These are phyloP conservation scores for Gambusia yucatana DNA, from an alignment of 2,797 vertebrate genomes.

Conservation along the genomic window DNA sequence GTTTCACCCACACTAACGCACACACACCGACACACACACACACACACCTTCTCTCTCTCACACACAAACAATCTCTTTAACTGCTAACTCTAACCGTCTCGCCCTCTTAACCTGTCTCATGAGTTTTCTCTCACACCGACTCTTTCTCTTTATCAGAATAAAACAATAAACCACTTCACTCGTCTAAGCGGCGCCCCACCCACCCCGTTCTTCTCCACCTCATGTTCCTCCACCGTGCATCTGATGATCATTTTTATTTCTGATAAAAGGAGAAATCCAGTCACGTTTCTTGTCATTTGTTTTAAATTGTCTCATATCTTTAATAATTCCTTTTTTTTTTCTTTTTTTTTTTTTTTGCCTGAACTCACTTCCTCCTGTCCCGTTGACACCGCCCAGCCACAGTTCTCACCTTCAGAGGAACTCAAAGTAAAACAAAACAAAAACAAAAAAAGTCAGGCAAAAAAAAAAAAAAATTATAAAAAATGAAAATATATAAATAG, in stretches of 20 bases:
- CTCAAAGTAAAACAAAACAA: slow-evolving; percentile 33
- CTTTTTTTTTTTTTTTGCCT: slow-evolving; percentile 49
- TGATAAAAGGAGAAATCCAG: slow-evolving; percentile 87
- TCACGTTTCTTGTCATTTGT: slow-evolving; percentile 87
- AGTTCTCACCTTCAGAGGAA: slow-evolving; percentile 67
- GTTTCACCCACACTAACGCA: slow-evolving; percentile 65
- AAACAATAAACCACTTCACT: slow-evolving; percentile 74
- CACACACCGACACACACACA: slow-evolving; percentile 66
- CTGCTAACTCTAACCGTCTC: slow-evolving; percentile 71
- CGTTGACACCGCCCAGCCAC: slow-evolving; percentile 28
- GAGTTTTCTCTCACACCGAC: slow-evolving; percentile 79
- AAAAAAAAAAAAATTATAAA: slow-evolving; percentile 72
- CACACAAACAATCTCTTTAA: slow-evolving; percentile 54
- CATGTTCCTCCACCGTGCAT: slow-evolving; percentile 81
- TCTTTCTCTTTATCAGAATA: slow-evolving; percentile 80
- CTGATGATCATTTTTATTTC: slow-evolving; percentile 89
- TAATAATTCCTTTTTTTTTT: slow-evolving; percentile 56
- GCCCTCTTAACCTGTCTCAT: slow-evolving; percentile 74
- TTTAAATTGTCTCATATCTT: slow-evolving; percentile 87
- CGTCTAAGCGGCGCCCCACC: slow-evolving; percentile 70
- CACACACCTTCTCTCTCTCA: slow-evolving; percentile 16
- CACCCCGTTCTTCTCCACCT: slow-evolving; percentile 72
- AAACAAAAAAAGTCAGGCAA: slow-evolving; percentile 27
- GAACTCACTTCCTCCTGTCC: slow-evolving; percentile 53
- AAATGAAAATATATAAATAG: slow-evolving; percentile 75